Conservation (phyloP, 1,140 invertebrate genomes). For the Watersipora subatra region DNA sequence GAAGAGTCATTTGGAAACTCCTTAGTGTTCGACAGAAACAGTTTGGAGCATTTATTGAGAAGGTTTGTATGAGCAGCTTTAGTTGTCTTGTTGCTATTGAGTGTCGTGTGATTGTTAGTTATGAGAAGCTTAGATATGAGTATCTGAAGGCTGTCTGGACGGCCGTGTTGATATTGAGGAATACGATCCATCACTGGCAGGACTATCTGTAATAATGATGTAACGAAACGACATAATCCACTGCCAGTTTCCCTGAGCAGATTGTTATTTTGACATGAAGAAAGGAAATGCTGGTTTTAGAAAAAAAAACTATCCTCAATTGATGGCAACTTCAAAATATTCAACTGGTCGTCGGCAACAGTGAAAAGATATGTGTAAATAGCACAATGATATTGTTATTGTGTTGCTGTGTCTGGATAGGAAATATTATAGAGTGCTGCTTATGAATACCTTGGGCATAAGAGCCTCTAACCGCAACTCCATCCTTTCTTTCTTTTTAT, state of each 20-base stretch:
- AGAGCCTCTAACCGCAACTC: not conserved
- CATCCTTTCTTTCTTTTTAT: not conserved
- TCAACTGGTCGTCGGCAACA: too few relatives aligned
- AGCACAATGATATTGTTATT: too few relatives aligned
- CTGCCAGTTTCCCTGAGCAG: not conserved
- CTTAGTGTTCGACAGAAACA: constrained; percentile 54
- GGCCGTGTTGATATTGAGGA: constrained; percentile 44
- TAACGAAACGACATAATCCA: not conserved
- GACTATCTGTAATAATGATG: not conserved
- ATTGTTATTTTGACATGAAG: not conserved
- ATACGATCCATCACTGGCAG: not conserved
- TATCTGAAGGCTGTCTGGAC: constrained; percentile 64
- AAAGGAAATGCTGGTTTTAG: not conserved
- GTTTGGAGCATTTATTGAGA: constrained; percentile 55
- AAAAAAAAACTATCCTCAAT: not conserved
- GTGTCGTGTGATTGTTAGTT: constrained; percentile 58
- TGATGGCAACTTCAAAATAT: constrained; percentile 7
- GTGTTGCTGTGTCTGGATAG: too few relatives aligned
- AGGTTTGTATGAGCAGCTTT: constrained; percentile 57
- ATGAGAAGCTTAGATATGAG: constrained; percentile 64
- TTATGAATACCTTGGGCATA: not conserved
- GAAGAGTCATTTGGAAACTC: constrained; percentile 55
- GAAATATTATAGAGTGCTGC: too few relatives aligned
- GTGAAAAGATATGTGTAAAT: too few relatives aligned
- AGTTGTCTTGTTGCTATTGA: constrained; percentile 44